Evolutionary conservation across 2,113 vertebrate genomes (phyloP).

Genomic region (Dissostichus mawsoni): DNA sequence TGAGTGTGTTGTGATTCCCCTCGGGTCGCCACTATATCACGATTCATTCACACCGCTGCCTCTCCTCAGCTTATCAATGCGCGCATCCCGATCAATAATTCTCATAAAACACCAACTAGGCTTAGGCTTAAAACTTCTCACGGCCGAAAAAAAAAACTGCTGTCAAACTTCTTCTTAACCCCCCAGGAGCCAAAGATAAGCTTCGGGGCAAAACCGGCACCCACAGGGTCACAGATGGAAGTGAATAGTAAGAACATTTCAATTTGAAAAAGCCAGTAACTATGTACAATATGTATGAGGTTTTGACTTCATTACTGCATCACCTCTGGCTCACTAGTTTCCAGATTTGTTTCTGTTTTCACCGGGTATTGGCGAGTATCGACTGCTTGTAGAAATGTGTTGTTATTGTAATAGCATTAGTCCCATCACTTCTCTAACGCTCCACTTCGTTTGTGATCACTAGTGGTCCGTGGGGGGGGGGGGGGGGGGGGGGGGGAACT

Average conservation of each 20-base stretch:
- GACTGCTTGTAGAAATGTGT: slow-evolving; percentile 41
- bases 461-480: not conserved
- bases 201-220: slow-evolving; percentile 46
- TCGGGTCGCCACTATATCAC: slow-evolving; percentile 76
- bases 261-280: slow-evolving; percentile 40
- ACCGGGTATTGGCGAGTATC: slow-evolving; percentile 56
- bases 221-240: slow-evolving; percentile 45
- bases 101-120: slow-evolving; percentile 74
- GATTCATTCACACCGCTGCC: slow-evolving; percentile 74
- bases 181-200: slow-evolving; percentile 38
- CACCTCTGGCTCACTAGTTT: slow-evolving; percentile 37
- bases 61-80: slow-evolving; percentile 72
- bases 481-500: slow-evolving; percentile 13
- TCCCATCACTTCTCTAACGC: slow-evolving; percentile 34
- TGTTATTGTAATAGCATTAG: slow-evolving; percentile 55
- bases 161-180: slow-evolving; percentile 68
- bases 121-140: slow-evolving; percentile 60
- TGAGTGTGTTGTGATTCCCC: slow-evolving; percentile 80
- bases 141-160: slow-evolving; percentile 20
- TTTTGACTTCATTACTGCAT: slow-evolving; percentile 68
- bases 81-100: slow-evolving; percentile 70
- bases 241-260: slow-evolving; percentile 41
- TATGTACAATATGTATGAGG: slow-evolving; percentile 60
- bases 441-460: slow-evolving; percentile 32
- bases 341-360: slow-evolving; percentile 7